Percentiles rank a stretch among this genome's conserved stretches.
phyloP scores from a whole-genome alignment of 2,113 vertebrate species.

The Chamaetylas fuelleborni region DNA sequence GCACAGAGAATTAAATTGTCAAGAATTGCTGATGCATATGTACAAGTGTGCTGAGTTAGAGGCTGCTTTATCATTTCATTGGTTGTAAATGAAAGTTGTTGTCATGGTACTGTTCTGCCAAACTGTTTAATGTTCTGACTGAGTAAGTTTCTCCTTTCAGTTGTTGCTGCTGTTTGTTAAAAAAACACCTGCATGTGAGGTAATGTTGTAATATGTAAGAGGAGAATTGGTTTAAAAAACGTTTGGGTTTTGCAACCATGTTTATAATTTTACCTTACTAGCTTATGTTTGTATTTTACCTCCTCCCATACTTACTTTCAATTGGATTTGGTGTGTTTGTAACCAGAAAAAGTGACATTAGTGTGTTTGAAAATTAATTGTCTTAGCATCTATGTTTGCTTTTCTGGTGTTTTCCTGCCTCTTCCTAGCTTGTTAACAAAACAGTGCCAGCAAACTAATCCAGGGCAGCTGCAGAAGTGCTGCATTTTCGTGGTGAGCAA shows the following conservation, averaged over 20 bases:
- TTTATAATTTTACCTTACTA: neutral
- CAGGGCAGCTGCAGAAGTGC: neutral
- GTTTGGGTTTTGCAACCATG: neutral
- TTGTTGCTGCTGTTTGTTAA: conserved; percentile 21
- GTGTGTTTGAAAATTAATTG: neutral
- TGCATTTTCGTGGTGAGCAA: neutral
- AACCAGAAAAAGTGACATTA: conserved; percentile 13
- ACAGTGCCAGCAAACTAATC: neutral
- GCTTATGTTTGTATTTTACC: neutral
- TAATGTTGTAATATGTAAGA: conserved; percentile 5
- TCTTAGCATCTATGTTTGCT: neutral
- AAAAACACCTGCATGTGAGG: neutral
- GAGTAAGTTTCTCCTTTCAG: conserved; percentile 50
- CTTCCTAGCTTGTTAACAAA: conserved; percentile 28
- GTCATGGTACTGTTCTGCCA: neutral
- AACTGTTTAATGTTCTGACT: conserved; percentile 7
- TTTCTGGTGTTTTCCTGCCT: neutral
- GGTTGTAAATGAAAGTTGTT: neutral
- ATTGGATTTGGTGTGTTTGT: neutral
- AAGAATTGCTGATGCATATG: neutral
- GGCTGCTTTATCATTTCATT: neutral
- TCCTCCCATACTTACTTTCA: neutral
- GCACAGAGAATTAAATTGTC: neutral
- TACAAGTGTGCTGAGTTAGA: neutral
- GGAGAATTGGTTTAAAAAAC: neutral